Evolutionary conservation across 1,140 invertebrate species (phyloP), one percentile per base, ranked within the genome.

Genomic region (Heliothis subflexa): DNA sequence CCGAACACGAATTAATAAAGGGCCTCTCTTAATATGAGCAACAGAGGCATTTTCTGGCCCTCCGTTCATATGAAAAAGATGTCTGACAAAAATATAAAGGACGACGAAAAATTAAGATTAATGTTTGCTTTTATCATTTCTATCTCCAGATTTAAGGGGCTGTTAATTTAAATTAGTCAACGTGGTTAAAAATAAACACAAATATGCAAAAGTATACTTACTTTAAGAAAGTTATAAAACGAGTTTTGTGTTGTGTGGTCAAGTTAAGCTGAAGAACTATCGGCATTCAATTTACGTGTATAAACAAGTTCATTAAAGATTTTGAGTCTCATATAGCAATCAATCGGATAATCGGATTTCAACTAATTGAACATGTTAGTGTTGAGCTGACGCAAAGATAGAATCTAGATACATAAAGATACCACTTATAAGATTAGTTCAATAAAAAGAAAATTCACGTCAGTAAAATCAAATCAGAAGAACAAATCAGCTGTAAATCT

Each of bases 1-100:
- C 16, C 40, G 55, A 59, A 59, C 71, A 73, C 52, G 55, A 71
- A 71, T 71, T 55, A 71, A 16, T 28, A 33, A 55, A 33, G 68
- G 68, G 7, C 50, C 50, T 57, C 33, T 10, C 18, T 57, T 14
- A 16, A 59, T 59, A 45, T 47, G 55, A 25, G 13, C 40, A 52
- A 50, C 33, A 21, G 16, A 73, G 14, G 33, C 13, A 71, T 73
- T 73, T 73, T 73, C 5, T 40, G 40, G 59, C 28, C 2, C 25
- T 33, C 33, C 47, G 25, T 14, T 28, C 21, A 54, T 18, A 18
- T 55, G 14, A 54, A 68, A 62, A 62, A 62, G 33, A 21, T 21
- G 7, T 72, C 12, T 55, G 54, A 55, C 21, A 16, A 54, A 55
- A 57, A 72, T 72, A 57, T 16, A 40, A 61, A 33, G 28, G 18